Percentiles rank a stretch among this genome's conserved stretches.
Conservation (phyloP, 2,797 vertebrate genomes). For the Tamandua tetradactyla region DNA sequence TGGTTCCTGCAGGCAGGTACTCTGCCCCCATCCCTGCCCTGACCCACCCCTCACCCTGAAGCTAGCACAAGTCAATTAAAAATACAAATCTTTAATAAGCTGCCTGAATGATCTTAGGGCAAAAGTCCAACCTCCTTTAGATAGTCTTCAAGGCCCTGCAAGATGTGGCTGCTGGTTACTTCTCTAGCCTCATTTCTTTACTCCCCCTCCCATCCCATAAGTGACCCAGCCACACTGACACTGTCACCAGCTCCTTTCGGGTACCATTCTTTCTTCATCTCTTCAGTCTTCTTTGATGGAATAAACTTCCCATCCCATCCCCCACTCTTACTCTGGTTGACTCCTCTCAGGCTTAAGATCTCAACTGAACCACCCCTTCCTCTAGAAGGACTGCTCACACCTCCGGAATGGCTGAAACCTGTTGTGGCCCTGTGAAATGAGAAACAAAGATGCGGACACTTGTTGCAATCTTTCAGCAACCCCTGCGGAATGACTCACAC, state of each 20-base stretch:
- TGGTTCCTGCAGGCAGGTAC: neutral
- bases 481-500: too few species aligned
- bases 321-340: neutral
- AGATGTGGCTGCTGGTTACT: neutral
- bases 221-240: neutral
- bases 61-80: neutral
- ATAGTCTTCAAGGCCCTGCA: neutral
- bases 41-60: neutral
- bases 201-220: accelerated
- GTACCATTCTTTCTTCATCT: neutral
- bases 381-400: neutral
- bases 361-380: neutral
- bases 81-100: neutral
- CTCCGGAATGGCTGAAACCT: neutral
- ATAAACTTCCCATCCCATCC: neutral
- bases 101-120: neutral
- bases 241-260: neutral
- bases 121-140: neutral
- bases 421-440: too few species aligned
- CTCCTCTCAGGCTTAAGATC: neutral
- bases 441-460: too few species aligned
- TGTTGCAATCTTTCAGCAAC: too few species aligned
- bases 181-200: neutral
- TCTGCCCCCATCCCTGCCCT: neutral
- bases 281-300: neutral